These are phyloP conservation scores for Nasonia giraulti DNA, from an alignment of 1,140 invertebrate genomes.

Conservation along the genomic window DNA sequence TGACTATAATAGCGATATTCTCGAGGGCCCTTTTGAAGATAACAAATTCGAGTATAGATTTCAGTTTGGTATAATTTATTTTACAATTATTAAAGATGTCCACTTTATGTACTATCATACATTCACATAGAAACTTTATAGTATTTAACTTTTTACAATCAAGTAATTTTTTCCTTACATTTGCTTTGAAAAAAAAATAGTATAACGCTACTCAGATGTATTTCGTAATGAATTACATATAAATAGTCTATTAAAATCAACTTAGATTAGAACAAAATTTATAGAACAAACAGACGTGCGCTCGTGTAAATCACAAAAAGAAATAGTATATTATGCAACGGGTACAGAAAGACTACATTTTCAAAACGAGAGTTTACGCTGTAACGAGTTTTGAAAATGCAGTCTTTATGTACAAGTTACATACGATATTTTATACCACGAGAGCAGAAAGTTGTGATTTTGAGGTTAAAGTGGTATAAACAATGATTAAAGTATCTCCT, in stretches of 20 bases:
- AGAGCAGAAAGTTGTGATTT: no score
- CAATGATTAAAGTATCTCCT: constrained; percentile 2
- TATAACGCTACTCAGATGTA: constrained; percentile 7
- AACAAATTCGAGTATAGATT: not conserved
- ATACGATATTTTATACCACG: no score
- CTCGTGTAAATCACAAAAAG: constrained; percentile 17
- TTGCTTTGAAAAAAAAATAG: constrained; percentile 7
- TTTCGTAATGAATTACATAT: not conserved
- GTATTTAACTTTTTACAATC: constrained; percentile 24
- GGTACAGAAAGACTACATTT: no score
- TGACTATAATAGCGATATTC: no score
- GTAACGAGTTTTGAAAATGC: no score
- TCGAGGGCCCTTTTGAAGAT: not conserved
- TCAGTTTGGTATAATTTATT: constrained; percentile 34
- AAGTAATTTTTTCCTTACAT: not conserved
- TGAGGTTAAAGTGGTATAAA: not conserved
- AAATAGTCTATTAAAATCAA: constrained; percentile 18
- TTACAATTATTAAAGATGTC: constrained; percentile 42
- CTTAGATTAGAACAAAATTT: constrained; percentile 30
- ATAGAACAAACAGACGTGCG: not conserved
- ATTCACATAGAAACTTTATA: constrained; percentile 41
- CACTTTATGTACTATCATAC: constrained; percentile 17
- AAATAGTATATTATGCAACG: not conserved
- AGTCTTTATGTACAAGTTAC: no score
- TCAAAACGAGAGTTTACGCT: no score